A percentile compares a stretch with the other conserved stretches of the same genome.
Evolutionary conservation across 1,140 invertebrate species (phyloP).

Genomic region (Hylaeus anthracinus): DNA sequence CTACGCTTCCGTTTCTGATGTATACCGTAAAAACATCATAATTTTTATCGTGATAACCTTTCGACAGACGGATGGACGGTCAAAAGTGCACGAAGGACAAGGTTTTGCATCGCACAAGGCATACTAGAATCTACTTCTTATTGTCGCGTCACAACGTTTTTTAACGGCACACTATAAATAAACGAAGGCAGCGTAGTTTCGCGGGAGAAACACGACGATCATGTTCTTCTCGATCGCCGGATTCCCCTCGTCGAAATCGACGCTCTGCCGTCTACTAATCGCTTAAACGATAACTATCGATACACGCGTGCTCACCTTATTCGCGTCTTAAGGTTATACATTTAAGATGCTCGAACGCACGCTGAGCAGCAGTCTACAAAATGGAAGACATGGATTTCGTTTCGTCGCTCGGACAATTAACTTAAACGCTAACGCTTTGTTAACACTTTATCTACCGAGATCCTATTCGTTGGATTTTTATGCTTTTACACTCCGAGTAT

Average conservation of each 20-base stretch:
- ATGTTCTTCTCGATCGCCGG: not conserved
- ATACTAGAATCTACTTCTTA: conserved; percentile 71
- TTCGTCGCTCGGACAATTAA: conserved; percentile 2
- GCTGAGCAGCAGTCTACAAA: conserved; percentile 37
- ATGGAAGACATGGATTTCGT: conserved; percentile 79
- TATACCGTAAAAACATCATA: no score
- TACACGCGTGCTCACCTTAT: conserved; percentile 19
- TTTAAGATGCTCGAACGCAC: not conserved
- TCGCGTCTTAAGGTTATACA: not conserved
- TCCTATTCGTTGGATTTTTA: no score
- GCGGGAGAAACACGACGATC: no score
- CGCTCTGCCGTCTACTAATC: conserved; percentile 24
- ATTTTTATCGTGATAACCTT: not conserved
- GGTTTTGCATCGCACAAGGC: conserved; percentile 54
- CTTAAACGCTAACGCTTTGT: not conserved
- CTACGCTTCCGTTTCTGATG: no score
- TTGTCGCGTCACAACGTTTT: conserved; percentile 76
- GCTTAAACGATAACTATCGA: conserved; percentile 33
- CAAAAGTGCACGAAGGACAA: conserved; percentile 34
- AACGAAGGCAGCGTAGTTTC: conserved; percentile 17
- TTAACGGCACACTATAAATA: conserved; percentile 56
- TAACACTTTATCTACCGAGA: no score
- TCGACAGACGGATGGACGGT: not conserved
- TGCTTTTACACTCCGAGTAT: no score
- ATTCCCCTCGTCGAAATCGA: conserved; percentile 4